Evolutionary conservation across 2,888 invertebrate genomes (phyloP).

Genomic region (Acleris sparsana): DNA sequence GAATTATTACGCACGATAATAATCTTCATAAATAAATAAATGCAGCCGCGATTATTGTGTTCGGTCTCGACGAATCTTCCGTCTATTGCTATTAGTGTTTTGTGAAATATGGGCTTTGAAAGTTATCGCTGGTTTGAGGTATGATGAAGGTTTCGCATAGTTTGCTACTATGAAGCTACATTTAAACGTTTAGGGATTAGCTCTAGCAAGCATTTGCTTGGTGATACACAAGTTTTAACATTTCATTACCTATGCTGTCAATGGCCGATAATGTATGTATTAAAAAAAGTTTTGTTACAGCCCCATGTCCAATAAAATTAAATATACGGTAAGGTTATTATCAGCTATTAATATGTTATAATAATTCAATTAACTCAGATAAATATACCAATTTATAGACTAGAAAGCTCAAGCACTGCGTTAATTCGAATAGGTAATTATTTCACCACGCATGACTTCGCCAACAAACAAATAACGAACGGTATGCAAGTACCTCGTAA

Average conservation of each 20-base stretch:
- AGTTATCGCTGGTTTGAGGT: background rate
- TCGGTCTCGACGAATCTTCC: constrained; percentile 40
- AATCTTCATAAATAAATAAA: constrained; percentile 81
- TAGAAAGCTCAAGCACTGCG: background rate
- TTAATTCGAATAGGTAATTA: constrained; percentile 8
- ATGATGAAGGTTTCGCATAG: background rate
- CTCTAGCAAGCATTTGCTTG: too few species aligned
- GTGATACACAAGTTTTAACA: too few species aligned
- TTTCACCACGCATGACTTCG: constrained; percentile 18
- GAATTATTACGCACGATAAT: constrained; percentile 82
- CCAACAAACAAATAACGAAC: constrained; percentile 56
- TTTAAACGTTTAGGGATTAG: too few species aligned
- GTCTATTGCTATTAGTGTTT: constrained; percentile 30
- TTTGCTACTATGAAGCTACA: background rate
- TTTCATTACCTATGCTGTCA: too few species aligned
- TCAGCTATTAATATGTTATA: too few species aligned
- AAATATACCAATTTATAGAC: background rate
- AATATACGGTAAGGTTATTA: too few species aligned
- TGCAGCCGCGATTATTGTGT: constrained; percentile 61
- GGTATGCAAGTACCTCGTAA: constrained; percentile 63
- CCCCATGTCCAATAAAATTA: too few species aligned
- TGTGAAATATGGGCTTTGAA: constrained; percentile 26
- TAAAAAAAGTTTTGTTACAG: too few species aligned
- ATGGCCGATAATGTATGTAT: too few species aligned
- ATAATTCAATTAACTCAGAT: too few species aligned